phyloP scores from a whole-genome alignment of 2,888 invertebrate genomes.

The Ophioninae sp. region DNA sequence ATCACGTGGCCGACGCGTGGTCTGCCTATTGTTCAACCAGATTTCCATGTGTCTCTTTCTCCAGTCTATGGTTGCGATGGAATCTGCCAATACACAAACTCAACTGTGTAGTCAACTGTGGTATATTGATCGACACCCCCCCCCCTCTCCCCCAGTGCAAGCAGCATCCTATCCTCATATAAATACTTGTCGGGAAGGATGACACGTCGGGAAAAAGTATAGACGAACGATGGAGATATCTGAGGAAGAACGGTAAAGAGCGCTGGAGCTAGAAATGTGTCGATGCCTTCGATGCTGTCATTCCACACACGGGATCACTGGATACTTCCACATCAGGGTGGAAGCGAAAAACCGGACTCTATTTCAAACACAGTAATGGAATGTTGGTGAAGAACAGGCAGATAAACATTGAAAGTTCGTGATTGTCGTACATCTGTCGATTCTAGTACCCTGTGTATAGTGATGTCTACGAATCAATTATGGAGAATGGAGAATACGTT shows the following conservation, averaged over 20 bases:
- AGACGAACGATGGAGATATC: neutral
- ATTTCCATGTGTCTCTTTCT: constrained; percentile 41
- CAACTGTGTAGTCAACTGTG: constrained; percentile 70
- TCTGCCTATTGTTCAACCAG: constrained; percentile 8
- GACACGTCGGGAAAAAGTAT: constrained; percentile 34
- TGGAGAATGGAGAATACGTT: neutral
- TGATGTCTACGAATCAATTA: neutral
- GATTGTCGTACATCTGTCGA: constrained; percentile 67
- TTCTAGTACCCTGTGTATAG: constrained; percentile 22
- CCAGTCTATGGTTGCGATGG: constrained; percentile 53
- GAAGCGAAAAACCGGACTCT: constrained; percentile 43
- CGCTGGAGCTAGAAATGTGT: constrained; percentile 39
- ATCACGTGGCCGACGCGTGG: constrained; percentile 16
- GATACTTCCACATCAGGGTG: neutral
- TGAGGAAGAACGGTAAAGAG: constrained; percentile 27
- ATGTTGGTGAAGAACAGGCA: constrained; percentile 67
- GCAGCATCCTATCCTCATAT: constrained; percentile 66
- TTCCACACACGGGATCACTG: constrained; percentile 9
- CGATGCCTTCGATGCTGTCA: constrained; percentile 11
- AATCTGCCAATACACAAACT: constrained; percentile 52
- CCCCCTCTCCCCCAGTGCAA: constrained; percentile 65
- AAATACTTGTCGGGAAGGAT: constrained; percentile 64
- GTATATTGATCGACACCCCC: constrained; percentile 71
- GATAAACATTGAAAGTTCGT: constrained; percentile 63
- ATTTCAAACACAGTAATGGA: constrained; percentile 66